Evolutionary conservation across 2,113 vertebrate genomes (phyloP).

Genomic region (Pseudorhombus dupliciocellatus): DNA sequence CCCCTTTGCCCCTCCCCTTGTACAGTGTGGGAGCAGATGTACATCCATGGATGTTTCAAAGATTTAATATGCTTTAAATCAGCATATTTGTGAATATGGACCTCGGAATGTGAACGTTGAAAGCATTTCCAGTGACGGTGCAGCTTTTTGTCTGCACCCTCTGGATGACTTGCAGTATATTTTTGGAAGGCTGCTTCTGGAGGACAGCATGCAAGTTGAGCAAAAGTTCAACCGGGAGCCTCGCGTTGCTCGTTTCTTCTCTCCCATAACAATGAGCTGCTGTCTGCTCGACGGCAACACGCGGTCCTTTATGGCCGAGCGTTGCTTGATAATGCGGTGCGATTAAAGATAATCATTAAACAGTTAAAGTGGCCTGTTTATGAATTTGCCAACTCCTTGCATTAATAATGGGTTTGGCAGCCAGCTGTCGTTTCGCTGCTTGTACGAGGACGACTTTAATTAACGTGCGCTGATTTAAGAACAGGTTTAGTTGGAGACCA

Average conservation of each 20-base stretch:
- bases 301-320: not conserved
- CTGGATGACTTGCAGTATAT: not conserved
- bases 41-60: too few species aligned
- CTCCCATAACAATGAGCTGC: not conserved
- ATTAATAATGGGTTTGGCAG: conserved; percentile 43
- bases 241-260: not conserved
- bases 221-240: not conserved
- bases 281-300: not conserved
- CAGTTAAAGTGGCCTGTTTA: conserved; percentile 23
- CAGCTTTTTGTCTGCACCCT: not conserved
- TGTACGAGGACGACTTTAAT: conserved; percentile 9
- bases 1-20: not conserved
- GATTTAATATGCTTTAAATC: too few species aligned
- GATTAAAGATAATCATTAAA: conserved; percentile 34
- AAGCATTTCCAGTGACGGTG: not conserved
- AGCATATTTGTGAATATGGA: not conserved
- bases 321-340: not conserved
- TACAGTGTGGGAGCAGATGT: not conserved
- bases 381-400: conserved; percentile 6
- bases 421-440: conserved; percentile 43
- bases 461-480: not conserved
- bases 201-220: not conserved
- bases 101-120: not conserved
- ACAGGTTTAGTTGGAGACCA: not conserved
- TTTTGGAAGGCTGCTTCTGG: not conserved